Base-by-base conservation (phyloP, 1,140 invertebrate genomes). In the Metaphire vulgaris region DNA sequence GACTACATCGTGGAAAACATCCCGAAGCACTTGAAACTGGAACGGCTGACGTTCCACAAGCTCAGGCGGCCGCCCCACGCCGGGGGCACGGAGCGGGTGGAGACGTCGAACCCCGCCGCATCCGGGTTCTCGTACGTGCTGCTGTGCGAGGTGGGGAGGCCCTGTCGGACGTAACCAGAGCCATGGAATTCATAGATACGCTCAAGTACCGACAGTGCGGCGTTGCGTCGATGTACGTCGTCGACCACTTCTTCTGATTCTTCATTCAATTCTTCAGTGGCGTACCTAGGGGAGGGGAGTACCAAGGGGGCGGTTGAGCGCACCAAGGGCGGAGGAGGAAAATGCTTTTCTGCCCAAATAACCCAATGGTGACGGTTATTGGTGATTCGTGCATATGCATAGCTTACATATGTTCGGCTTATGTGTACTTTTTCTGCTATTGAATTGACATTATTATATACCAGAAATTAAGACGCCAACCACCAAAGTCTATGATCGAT, bases 1-100 rank as follows among this genome's bases (percentile, higher is more conserved):
- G 80, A 80, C 41, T 81, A 77, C 32, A 79, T 82, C 56, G 72
- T 82, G 1, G 81, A 81, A 79, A 82, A 81, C 75, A 81, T 81
- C 77, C 81, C 81, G 0, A 78, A 78, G 31, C 75, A 79, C 6
- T 72, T 82, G 56, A 81, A 81, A 31, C 77, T 82, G 21, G 72
- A 81, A 21, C 79, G 81, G 6, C 76, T 82, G 29, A 81, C 81
- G 32, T 81, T 82, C 67, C 76, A 81, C 56, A 80, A 79, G 32
- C 33, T 73, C 26, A 28, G n/a, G 32, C 33, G 26, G 6, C 33
- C n/a, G 28, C 28, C 2, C 28, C 31, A 71, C 30, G 28, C n/a
- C 6, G 26, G n/a, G 33, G 31, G 26, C 28, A 29, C 28, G 26
- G 30, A n/a, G 21, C 33, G 72, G 15, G n/a, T 29, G 30, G 32